Percentiles rank a stretch among this genome's conserved stretches.
Evolutionary conservation across 2,797 vertebrate species (phyloP).

Genomic region (Catharus ustulatus): DNA sequence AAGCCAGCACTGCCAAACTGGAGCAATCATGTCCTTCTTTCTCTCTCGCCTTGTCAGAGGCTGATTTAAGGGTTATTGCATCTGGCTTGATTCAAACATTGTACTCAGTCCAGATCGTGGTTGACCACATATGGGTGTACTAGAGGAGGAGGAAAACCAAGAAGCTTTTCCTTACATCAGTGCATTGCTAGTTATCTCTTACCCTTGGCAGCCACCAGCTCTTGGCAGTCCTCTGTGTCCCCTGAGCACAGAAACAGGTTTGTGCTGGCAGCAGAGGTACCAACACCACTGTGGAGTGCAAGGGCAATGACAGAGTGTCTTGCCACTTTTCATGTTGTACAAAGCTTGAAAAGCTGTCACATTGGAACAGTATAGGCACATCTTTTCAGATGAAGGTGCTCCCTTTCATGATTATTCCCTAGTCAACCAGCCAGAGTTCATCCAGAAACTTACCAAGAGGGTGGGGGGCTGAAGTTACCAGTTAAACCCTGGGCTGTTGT

Average conservation of each 20-base stretch:
- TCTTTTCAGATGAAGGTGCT: background rate
- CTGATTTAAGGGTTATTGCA: slow-evolving; percentile 6
- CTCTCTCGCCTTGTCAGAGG: background rate
- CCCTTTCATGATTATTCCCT: background rate
- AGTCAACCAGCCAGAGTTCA: background rate
- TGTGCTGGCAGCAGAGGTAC: background rate
- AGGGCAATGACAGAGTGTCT: background rate
- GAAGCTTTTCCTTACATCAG: slow-evolving; percentile 41
- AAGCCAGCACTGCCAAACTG: background rate
- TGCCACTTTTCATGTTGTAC: background rate
- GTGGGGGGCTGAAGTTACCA: background rate
- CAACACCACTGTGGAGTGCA: background rate
- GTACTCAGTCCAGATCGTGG: background rate
- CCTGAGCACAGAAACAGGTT: background rate
- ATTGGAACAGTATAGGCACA: background rate
- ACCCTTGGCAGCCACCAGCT: background rate
- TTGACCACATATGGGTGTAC: slow-evolving; percentile 3
- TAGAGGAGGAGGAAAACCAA: slow-evolving; percentile 22
- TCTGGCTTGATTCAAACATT: slow-evolving; percentile 27
- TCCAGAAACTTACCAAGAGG: background rate
- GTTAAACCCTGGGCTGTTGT: background rate
- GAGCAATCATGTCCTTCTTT: background rate
- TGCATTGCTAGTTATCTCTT: slow-evolving; percentile 13
- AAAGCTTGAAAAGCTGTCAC: background rate
- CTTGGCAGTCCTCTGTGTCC: background rate